Percentiles rank a stretch among this genome's conserved stretches.
These are phyloP conservation scores for Allygus modestus DNA, from an alignment of 2,888 invertebrate genomes.

Conservation along the genomic window DNA sequence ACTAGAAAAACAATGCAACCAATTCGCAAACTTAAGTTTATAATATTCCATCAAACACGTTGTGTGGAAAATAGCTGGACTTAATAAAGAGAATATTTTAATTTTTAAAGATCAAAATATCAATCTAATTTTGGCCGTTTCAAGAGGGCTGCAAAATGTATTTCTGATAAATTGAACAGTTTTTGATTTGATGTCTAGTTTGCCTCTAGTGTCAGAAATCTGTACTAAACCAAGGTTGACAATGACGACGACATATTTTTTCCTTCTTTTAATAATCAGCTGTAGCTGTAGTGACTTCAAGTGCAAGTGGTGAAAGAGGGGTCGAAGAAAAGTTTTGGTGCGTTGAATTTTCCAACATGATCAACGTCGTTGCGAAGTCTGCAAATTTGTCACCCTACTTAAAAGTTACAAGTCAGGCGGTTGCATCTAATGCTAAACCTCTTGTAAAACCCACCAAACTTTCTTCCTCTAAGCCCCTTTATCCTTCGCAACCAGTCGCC, in stretches of 20 bases:
- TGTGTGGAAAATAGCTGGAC: neutral
- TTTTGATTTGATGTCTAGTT: neutral
- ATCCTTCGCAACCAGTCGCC: slow-evolving; percentile 58
- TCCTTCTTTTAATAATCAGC: slow-evolving; percentile 28
- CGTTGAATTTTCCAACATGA: slow-evolving; percentile 75
- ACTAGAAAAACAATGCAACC: slow-evolving; percentile 65
- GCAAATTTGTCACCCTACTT: slow-evolving; percentile 82
- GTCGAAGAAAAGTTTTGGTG: neutral
- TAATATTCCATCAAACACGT: neutral
- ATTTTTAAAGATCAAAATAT: neutral
- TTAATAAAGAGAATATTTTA: neutral
- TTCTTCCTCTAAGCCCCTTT: slow-evolving; percentile 75
- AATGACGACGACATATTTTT: slow-evolving; percentile 19
- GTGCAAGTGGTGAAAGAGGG: neutral
- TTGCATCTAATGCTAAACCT: slow-evolving; percentile 83
- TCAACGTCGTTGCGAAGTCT: slow-evolving; percentile 83
- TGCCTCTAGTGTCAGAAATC: slow-evolving; percentile 65
- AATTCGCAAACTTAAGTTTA: slow-evolving; percentile 62
- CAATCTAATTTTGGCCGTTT: neutral
- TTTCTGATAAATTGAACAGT: slow-evolving; percentile 15
- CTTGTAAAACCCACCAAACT: slow-evolving; percentile 76
- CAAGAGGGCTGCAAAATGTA: slow-evolving; percentile 27
- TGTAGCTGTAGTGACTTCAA: neutral
- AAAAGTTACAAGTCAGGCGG: slow-evolving; percentile 82
- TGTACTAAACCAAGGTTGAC: slow-evolving; percentile 63